Base-by-base conservation (phyloP, 2,113 vertebrate species). In the Coryphaenoides rupestris region DNA sequence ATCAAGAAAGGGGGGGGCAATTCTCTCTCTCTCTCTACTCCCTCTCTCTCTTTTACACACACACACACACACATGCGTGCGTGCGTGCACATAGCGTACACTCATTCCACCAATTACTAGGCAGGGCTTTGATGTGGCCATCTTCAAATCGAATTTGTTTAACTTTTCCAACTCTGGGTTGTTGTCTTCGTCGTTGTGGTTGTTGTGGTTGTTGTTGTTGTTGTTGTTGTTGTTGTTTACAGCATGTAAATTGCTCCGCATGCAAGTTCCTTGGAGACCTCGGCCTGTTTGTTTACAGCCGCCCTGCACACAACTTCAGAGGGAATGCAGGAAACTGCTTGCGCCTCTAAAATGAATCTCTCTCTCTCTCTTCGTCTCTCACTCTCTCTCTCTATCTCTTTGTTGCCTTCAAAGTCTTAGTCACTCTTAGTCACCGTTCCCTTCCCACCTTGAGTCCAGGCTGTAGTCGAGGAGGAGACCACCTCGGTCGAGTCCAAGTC, bases 251-350 rank as follows among this genome's bases (percentile, higher is more conserved):
- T 16, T 50, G 47, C 17, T 50, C 17, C 16, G 16, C 6, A 50
- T 50, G 15, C 47, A 50, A n/a, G 2, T 50, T 17, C 9, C 47
- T n/a, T 13, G 4, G 15, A 1, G 46, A 13, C 46, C 46, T 17
- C 46, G 46, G 13, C 46, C 14, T 49, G 78, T 79, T 59, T 76
- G 6, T 70, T 59, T 59, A 4, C 9, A 68, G 58, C 73, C 54
- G 59, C 79, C 70, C 62, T 70, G 68, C 71, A 49, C 28, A 33
- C 10, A n/a, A 33, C 28, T 2, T 33, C 28, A 33, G 28, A 33
- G 24, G 3, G 24, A 26, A 6, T 6, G 24, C 24, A 26, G 28
- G 28, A 40, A 40, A 9, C 53, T 60, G 60, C 60, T 60, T 26
- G 21, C 16, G 15, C 66, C 68, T 40, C 74, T 28, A 54, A 69